Evolutionary conservation across 2,113 vertebrate species (phyloP).

Genomic region (Gasterosteus aculeatus): DNA sequence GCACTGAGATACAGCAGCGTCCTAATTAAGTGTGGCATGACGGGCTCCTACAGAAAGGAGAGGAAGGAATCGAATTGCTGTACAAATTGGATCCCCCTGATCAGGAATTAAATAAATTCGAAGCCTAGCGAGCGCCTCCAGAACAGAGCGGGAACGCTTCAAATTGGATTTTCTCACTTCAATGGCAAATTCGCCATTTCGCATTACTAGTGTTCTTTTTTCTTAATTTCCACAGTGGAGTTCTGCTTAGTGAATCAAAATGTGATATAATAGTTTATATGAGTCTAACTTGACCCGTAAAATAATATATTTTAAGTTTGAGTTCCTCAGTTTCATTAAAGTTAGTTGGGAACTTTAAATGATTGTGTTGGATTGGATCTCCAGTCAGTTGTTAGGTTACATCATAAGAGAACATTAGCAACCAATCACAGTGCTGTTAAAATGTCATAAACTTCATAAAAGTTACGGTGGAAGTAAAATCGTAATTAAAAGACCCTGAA

Average conservation of each 20-base stretch:
- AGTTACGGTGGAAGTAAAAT: too few species aligned
- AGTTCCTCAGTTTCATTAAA: slow-evolving; percentile 16
- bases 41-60: slow-evolving; percentile 71
- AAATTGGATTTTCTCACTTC: slow-evolving; percentile 77
- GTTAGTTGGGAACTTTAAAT: slow-evolving; percentile 43
- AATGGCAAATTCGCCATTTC: slow-evolving; percentile 64
- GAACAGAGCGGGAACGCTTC: slow-evolving; percentile 61
- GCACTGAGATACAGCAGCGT: slow-evolving; percentile 59
- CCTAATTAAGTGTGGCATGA: slow-evolving; percentile 77
- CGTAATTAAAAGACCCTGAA: background rate
- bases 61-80: slow-evolving; percentile 70
- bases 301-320: slow-evolving; percentile 23
- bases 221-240: slow-evolving; percentile 57
- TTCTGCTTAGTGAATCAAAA: slow-evolving; percentile 67
- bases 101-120: slow-evolving; percentile 70
- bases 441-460: background rate
- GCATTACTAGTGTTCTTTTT: slow-evolving; percentile 55
- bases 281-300: slow-evolving; percentile 44
- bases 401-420: background rate
- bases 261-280: slow-evolving; percentile 39
- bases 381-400: background rate
- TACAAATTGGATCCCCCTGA: slow-evolving; percentile 76
- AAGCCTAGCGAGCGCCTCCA: slow-evolving; percentile 49
- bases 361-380: slow-evolving; percentile 14
- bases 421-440: background rate